Conservation (phyloP, 1,140 invertebrate species). For the Diorhabda carinulata region DNA sequence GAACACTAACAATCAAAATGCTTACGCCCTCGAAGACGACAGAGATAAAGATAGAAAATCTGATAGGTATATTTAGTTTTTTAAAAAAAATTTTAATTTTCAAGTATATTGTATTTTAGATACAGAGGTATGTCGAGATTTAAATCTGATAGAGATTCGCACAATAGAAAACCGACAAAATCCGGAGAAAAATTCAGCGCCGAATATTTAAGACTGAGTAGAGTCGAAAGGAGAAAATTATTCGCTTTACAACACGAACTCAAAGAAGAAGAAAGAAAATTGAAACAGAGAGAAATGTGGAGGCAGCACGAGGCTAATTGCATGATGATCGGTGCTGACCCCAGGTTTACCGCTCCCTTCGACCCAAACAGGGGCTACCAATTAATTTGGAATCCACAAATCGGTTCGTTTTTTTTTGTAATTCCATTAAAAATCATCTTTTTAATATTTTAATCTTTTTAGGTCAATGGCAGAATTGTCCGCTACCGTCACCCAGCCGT, state of each 20-base stretch:
- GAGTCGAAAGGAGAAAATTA: conserved; percentile 68
- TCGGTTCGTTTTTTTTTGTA: conserved; percentile 34
- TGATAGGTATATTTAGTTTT: conserved; percentile 33
- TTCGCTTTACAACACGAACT: conserved; percentile 74
- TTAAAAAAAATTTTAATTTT: background rate
- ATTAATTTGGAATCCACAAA: conserved; percentile 57
- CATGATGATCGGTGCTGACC: conserved; percentile 57
- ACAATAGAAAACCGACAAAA: conserved; percentile 33
- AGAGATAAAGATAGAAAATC: conserved; percentile 40
- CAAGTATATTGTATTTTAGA: background rate
- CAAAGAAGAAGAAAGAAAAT: conserved; percentile 59
- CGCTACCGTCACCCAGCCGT: conserved; percentile 22
- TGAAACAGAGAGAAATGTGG: conserved; percentile 61
- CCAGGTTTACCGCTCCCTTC: conserved; percentile 53
- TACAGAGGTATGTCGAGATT: conserved; percentile 10
- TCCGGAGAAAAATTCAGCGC: conserved; percentile 46
- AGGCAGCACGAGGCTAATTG: conserved; percentile 61
- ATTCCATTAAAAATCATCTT: background rate
- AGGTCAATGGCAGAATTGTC: conserved; percentile 59
- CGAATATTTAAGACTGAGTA: conserved; percentile 51
- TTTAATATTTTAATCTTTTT: background rate
- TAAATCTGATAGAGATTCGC: conserved; percentile 27
- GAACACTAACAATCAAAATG: conserved; percentile 17
- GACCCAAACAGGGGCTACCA: conserved; percentile 57
- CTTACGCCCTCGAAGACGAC: conserved; percentile 35